These are phyloP conservation scores for Xanthorhoe spadicearia DNA, from an alignment of 2,888 invertebrate species.

Conservation along the genomic window DNA sequence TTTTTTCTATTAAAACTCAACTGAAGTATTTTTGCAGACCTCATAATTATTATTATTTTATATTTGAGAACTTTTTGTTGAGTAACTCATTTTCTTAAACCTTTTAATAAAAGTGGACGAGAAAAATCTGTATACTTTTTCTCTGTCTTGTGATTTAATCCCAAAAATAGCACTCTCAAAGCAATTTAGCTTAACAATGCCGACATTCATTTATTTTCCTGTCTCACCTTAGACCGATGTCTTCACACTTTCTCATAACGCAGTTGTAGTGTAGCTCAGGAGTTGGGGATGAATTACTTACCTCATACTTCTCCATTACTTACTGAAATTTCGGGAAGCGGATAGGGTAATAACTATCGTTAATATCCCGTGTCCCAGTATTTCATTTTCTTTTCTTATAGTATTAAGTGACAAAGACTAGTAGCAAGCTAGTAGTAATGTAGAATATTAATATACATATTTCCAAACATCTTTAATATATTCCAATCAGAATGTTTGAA, in stretches of 20 bases:
- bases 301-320: constrained; percentile 4
- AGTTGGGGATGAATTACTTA: constrained; percentile 10
- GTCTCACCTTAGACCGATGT: constrained; percentile 53
- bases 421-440: no score
- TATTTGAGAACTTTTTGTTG: not conserved
- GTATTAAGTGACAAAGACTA: no score
- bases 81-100: not conserved
- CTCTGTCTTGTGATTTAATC: constrained; percentile 40
- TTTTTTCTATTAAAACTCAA: not conserved
- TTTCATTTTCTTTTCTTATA: no score
- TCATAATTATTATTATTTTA: not conserved
- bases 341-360: no score
- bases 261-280: constrained; percentile 23
- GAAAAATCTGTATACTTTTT: constrained; percentile 25
- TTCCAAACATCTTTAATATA: no score
- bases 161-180: constrained; percentile 36
- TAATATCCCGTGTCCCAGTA: no score
- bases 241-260: constrained; percentile 39
- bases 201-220: constrained; percentile 65
- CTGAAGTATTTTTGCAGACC: not conserved
- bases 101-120: constrained; percentile 26
- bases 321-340: no score
- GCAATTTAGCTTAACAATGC: constrained; percentile 50
- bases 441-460: no score
- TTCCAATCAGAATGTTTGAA: not conserved